A percentile compares a stretch with the other conserved stretches of the same genome.
These are phyloP conservation scores for Cyprinodon tularosa DNA, from an alignment of 2,113 vertebrate genomes.

Conservation along the genomic window DNA sequence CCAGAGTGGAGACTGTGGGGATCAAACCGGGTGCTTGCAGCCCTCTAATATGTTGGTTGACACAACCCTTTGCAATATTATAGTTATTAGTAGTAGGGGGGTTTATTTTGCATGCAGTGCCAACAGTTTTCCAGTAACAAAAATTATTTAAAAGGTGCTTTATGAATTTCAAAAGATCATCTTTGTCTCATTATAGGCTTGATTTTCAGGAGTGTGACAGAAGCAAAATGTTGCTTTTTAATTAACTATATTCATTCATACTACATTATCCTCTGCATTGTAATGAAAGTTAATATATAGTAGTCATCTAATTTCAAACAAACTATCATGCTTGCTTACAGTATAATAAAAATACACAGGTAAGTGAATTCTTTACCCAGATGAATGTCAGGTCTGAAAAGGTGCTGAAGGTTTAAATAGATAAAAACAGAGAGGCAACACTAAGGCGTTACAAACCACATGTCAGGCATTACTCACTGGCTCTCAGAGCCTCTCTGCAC, in stretches of 20 bases:
- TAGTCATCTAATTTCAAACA: neutral
- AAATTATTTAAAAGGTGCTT: neutral
- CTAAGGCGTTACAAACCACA: conserved; percentile 41
- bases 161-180: neutral
- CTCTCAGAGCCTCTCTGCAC: conserved; percentile 30
- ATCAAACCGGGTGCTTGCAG: too few species aligned
- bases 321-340: neutral
- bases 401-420: conserved; percentile 20
- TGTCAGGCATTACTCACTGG: conserved; percentile 32
- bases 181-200: neutral
- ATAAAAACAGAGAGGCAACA: conserved; percentile 29
- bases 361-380: conserved; percentile 5
- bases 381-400: conserved; percentile 34
- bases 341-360: conserved; percentile 1
- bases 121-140: neutral
- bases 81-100: neutral
- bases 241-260: neutral
- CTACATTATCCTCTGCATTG: neutral
- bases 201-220: neutral
- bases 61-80: too few species aligned
- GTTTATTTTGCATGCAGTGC: neutral
- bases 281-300: too few species aligned
- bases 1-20: too few species aligned
- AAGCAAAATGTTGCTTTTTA: neutral
- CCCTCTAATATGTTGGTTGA: too few species aligned